Conservation (phyloP, 2,797 vertebrate species). For the Semotilus atromaculatus region DNA sequence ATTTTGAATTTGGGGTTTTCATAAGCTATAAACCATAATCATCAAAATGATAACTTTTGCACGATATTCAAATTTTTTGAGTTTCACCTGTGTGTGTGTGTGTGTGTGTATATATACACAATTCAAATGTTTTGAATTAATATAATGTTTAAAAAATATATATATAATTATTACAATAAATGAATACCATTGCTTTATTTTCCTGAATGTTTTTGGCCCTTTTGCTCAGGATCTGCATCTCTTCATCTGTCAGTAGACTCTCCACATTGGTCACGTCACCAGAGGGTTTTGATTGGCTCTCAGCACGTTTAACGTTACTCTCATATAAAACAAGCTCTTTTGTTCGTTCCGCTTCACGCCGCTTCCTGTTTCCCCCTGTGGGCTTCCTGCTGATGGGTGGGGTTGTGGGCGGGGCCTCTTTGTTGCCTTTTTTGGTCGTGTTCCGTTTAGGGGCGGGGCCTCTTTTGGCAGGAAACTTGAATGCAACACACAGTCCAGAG, state of each 20-base stretch:
- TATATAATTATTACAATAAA: background rate
- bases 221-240: constrained; percentile 83
- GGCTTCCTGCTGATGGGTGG: constrained; percentile 54
- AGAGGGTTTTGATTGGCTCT: constrained; percentile 35
- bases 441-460: constrained; percentile 62
- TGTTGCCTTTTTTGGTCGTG: constrained; percentile 46
- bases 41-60: too few relatives aligned
- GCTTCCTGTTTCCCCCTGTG: constrained; percentile 41
- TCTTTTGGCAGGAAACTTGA: constrained; percentile 90
- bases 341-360: background rate
- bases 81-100: too few relatives aligned
- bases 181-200: constrained; percentile 93
- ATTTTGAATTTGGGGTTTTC: too few relatives aligned
- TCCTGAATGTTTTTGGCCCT: constrained; percentile 93
- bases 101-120: too few relatives aligned
- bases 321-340: background rate
- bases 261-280: constrained; percentile 70
- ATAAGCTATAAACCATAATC: too few relatives aligned
- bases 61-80: too few relatives aligned
- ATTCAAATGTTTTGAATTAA: too few relatives aligned
- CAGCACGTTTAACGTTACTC: background rate
- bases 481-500: constrained; percentile 86
- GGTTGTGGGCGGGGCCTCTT: constrained; percentile 54
- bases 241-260: constrained; percentile 71
- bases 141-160: background rate